Evolutionary conservation across 2,797 vertebrate species (phyloP).

Genomic region (Sciaenops ocellatus): DNA sequence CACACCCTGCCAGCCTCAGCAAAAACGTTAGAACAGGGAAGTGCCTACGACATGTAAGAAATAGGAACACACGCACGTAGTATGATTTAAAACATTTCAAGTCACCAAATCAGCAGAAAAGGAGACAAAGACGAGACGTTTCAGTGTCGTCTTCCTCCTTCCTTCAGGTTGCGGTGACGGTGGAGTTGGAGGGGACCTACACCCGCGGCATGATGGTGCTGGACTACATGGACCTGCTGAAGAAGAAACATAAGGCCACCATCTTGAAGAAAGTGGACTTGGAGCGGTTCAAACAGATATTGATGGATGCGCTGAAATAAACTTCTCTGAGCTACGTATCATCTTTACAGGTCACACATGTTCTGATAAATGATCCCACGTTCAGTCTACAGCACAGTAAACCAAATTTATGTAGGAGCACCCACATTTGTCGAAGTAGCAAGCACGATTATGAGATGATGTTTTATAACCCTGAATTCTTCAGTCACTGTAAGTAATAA

Average conservation of each 20-base stretch:
- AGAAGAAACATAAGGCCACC: slow-evolving; percentile 77
- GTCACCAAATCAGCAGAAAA: neutral
- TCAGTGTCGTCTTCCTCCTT: neutral
- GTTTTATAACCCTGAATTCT: too few species aligned
- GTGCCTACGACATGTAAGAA: too few species aligned
- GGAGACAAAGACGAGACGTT: neutral
- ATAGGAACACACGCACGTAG: too few species aligned
- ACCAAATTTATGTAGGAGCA: too few species aligned
- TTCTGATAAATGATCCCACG: too few species aligned
- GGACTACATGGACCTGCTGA: slow-evolving; percentile 72
- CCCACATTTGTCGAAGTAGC: too few species aligned
- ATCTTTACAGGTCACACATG: neutral
- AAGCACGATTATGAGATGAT: too few species aligned
- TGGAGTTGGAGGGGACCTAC: slow-evolving; percentile 77
- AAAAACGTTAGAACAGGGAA: too few species aligned
- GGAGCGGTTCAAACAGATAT: slow-evolving; percentile 77
- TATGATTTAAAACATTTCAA: too few species aligned
- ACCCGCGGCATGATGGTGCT: slow-evolving; percentile 84
- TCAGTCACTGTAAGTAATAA: too few species aligned
- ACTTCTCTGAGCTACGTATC: neutral
- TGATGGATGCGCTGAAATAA: slow-evolving; percentile 73
- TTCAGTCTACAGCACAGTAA: too few species aligned
- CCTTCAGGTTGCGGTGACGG: slow-evolving; percentile 66
- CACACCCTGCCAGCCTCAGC: too few species aligned
- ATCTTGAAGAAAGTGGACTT: slow-evolving; percentile 79